Evolutionary conservation across 2,888 invertebrate species (phyloP), one percentile per base, ranked within the genome.

Genomic region (Aleiodes leptofemur): DNA sequence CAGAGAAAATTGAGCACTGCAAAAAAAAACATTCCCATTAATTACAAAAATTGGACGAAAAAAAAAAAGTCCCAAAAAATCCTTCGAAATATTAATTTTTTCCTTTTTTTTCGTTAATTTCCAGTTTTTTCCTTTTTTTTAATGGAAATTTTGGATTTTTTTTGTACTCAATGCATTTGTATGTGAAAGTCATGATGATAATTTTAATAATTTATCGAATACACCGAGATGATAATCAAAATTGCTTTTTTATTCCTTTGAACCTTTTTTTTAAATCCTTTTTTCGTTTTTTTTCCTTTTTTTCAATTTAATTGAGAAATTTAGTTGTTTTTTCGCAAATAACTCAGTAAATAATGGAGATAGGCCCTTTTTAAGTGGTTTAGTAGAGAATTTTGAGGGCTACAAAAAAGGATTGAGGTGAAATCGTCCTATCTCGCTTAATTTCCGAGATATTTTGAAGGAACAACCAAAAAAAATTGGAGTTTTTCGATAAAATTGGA

Each of bases 151-250:
- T 43, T 43, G 7, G 1, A 6, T 9, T 43, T 80, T 79, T 82
- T 81, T 80, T 83, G 79, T 81, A 82, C 57, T 75, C 71, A 76
- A 80, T 83, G 81, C 83, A 81, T 85, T 86, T 86, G 84, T 86
- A 86, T 82, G 82, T 79, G 77, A 77, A 80, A 84, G 81, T 83
- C 83, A 82, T 84, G 64, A 43, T 16, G 9, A 43, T 48, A 43
- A 64, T 64, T 64, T 64, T 16, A 84, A 79, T 84, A 85, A 43
- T 86, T 86, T 84, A 84, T 83, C 71, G 69, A 76, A 66, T 68
- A 66, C 56, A 71, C 56, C 38, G 1, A 72, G 68, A 48, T 68
- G 56, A 34, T 66, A 53, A 53, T 23, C 53, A 66, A 59, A 48
- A 43, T 76, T 38, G 53, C 1, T 55, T 64, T 29, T 6, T 72